Evolutionary conservation across 2,797 vertebrate species (phyloP).

Genomic region (Picus viridis): DNA sequence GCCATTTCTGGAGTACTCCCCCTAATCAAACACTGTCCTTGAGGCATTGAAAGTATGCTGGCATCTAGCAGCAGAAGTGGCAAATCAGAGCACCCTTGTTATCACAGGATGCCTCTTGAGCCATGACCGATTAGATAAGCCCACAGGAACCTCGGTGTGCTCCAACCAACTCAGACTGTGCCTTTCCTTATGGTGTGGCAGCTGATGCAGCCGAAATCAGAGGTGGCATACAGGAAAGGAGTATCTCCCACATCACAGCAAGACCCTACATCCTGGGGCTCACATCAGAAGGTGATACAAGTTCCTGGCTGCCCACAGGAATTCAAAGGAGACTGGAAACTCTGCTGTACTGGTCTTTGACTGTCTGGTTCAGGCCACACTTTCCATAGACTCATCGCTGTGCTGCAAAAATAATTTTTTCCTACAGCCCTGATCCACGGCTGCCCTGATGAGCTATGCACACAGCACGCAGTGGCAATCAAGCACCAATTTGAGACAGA

Average conservation of each 20-base stretch:
- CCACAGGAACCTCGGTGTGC: not conserved
- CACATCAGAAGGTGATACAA: not conserved
- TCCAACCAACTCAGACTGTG: not conserved
- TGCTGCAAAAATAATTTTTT: not conserved
- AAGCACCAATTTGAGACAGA: not conserved
- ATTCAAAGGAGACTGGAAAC: not conserved
- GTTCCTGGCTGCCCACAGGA: not conserved
- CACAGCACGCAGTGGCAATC: fast-evolving
- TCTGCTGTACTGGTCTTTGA: not conserved
- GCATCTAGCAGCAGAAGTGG: slow-evolving; percentile 4
- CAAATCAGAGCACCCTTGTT: slow-evolving; percentile 6
- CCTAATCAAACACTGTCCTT: not conserved
- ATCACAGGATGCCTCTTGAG: not conserved
- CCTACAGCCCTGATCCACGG: not conserved
- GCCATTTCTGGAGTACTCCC: slow-evolving; percentile 53
- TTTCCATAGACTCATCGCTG: not conserved
- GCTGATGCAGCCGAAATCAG: not conserved
- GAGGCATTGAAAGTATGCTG: not conserved
- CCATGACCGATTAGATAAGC: not conserved
- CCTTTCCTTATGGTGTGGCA: not conserved
- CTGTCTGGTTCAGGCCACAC: not conserved
- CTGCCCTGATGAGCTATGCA: not conserved
- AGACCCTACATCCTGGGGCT: not conserved
- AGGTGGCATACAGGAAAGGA: not conserved
- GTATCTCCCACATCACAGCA: not conserved